phyloP scores from a whole-genome alignment of 2,113 vertebrate genomes.

The Chrysochloris asiatica region DNA sequence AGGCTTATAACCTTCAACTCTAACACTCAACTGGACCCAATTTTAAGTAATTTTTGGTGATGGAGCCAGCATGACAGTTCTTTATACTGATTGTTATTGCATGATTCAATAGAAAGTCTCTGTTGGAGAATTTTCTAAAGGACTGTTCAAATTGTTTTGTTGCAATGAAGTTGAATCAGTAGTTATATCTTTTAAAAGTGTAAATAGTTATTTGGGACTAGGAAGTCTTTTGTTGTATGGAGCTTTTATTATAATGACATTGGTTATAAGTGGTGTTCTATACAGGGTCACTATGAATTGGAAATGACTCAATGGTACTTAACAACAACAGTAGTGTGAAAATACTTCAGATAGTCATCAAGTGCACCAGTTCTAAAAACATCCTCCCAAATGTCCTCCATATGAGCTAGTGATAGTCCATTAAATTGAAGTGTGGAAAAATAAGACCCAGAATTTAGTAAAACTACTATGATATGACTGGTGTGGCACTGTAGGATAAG shows the following conservation, averaged over 20 bases:
- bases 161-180: not conserved
- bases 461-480: not conserved
- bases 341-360: too few relatives aligned
- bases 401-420: not conserved
- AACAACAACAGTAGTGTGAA: too few relatives aligned
- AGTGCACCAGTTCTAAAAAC: not conserved
- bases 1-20: too few relatives aligned
- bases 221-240: conserved; percentile 19
- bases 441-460: conserved; percentile 46
- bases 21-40: not conserved
- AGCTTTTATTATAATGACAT: conserved; percentile 26
- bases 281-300: too few relatives aligned
- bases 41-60: not conserved
- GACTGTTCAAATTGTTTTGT: not conserved
- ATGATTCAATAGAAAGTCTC: not conserved
- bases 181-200: conserved; percentile 32
- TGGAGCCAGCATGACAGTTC: not conserved
- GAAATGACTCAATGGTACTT: too few relatives aligned
- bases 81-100: not conserved
- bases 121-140: not conserved
- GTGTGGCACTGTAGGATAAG: too few relatives aligned
- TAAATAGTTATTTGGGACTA: not conserved
- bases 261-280: not conserved
- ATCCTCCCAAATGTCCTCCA: conserved; percentile 11
- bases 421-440: conserved; percentile 21